Base-by-base conservation (phyloP, 2,113 vertebrate species). In the Stercorarius parasiticus region DNA sequence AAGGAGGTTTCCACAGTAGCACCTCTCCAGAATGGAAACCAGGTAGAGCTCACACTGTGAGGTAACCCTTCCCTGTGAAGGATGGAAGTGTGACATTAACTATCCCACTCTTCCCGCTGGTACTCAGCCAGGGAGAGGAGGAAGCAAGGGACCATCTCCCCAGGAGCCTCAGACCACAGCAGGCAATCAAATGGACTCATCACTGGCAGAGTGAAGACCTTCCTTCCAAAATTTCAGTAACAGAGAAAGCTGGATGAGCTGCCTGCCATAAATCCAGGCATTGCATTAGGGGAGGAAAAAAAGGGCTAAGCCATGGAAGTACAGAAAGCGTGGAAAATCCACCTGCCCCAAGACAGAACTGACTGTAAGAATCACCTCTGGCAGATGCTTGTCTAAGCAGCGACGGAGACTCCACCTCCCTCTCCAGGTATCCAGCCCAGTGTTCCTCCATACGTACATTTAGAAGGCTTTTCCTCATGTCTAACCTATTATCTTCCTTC, bases 21-120 rank as follows among this genome's bases (percentile, higher is more conserved):
- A 36, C 2, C 11, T 43, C 19, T 77, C 27, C 64, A 27, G 14
- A 7, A 20, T 4, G 23, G 67, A 58, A 79, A 58, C 3, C 22
- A 53, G 22, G 40, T 2, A 64, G 34, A n/a, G 30, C n/a, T 43
- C 42, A 6, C 12, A 16, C 19, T 4, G 2, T 1, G 14, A 61
- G 12, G 14, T 3, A 22, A 7, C 25, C 34, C 32, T 40, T 30
- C 40, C 38, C 21, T 16, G 27, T 5, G 34, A 67, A 42, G 20
- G 47, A 20, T 49, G 58, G 90, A 50, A 64, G 58, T 5, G 17
- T 6, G 45, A 43, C 3, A 5, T 22, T 5, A 34, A 53, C 21
- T 9, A 2, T 3, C 18, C 45, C 0, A 1, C 6, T 15, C 11
- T 13, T 42, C 29, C 53, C 16, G 18, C 16, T 0, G 0, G 12